Evolutionary conservation across 2,888 invertebrate species (phyloP).

Genomic region (Chalcis sispes): DNA sequence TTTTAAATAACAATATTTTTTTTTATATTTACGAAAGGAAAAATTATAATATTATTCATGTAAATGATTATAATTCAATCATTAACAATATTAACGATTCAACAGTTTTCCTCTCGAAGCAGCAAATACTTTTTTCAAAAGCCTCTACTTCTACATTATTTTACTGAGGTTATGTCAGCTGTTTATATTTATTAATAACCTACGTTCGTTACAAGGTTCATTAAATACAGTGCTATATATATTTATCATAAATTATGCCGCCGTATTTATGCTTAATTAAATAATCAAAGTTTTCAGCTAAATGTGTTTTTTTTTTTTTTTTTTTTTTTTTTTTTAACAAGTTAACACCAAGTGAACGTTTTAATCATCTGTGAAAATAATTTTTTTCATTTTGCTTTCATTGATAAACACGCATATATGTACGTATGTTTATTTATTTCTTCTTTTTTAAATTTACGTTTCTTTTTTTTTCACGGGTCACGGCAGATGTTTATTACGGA

Average conservation of each 20-base stretch:
- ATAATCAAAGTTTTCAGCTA: no score
- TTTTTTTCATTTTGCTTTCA: not conserved
- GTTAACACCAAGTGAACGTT: not conserved
- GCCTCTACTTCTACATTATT: slow-evolving; percentile 49
- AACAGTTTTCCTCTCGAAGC: slow-evolving; percentile 51
- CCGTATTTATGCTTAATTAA: slow-evolving; percentile 6
- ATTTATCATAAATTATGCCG: slow-evolving; percentile 36
- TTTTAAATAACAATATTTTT: slow-evolving; percentile 47
- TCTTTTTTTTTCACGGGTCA: not conserved
- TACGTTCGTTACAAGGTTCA: slow-evolving; percentile 46
- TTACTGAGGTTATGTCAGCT: slow-evolving; percentile 46
- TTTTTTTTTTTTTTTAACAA: slow-evolving; percentile 11
- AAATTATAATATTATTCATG: slow-evolving; percentile 7
- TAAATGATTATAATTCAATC: slow-evolving; percentile 38
- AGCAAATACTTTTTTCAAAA: slow-evolving; percentile 55
- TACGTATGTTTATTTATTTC: no score
- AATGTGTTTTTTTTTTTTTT: slow-evolving; percentile 1
- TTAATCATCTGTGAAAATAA: not conserved
- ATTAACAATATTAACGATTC: slow-evolving; percentile 51
- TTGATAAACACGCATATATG: no score
- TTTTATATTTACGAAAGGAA: slow-evolving; percentile 37
- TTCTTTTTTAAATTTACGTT: no score
- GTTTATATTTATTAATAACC: slow-evolving; percentile 42
- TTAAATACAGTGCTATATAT: slow-evolving; percentile 40
- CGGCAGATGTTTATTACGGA: slow-evolving; percentile 26